Evolutionary conservation across 2,113 vertebrate species (phyloP).

Genomic region (Laticauda colubrina): DNA sequence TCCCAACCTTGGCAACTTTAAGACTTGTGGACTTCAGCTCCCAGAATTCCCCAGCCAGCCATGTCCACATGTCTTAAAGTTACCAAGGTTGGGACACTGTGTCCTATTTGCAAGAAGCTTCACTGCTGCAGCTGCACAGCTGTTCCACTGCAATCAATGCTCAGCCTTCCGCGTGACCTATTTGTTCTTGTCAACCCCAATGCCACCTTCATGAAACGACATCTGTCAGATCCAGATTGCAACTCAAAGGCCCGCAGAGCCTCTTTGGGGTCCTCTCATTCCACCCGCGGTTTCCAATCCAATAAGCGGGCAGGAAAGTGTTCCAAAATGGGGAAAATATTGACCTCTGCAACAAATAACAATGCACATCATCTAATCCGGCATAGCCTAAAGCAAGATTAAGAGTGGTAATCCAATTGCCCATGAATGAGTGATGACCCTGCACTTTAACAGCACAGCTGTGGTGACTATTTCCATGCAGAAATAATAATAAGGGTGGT

Average conservation of each 20-base stretch:
- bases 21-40: background rate
- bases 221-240: background rate
- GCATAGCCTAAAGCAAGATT: conserved; percentile 72
- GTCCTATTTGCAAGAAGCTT: background rate
- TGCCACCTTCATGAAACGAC: background rate
- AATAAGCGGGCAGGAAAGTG: conserved; percentile 48
- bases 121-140: background rate
- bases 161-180: rapidly evolving
- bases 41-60: background rate
- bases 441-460: conserved; percentile 69
- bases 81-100: background rate
- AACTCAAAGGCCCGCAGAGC: conserved; percentile 5
- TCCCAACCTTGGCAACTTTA: background rate
- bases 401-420: conserved; percentile 78
- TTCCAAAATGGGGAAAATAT: conserved; percentile 39
- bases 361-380: conserved; percentile 75
- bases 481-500: background rate
- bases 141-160: background rate
- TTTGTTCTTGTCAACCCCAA: background rate
- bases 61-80: background rate
- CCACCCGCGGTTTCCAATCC: background rate
- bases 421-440: conserved; percentile 78
- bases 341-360: conserved; percentile 52
- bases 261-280: background rate
- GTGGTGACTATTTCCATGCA: conserved; percentile 54